Base-by-base conservation (phyloP, 2,888 invertebrate species). In the Ceraclea dissimilis region DNA sequence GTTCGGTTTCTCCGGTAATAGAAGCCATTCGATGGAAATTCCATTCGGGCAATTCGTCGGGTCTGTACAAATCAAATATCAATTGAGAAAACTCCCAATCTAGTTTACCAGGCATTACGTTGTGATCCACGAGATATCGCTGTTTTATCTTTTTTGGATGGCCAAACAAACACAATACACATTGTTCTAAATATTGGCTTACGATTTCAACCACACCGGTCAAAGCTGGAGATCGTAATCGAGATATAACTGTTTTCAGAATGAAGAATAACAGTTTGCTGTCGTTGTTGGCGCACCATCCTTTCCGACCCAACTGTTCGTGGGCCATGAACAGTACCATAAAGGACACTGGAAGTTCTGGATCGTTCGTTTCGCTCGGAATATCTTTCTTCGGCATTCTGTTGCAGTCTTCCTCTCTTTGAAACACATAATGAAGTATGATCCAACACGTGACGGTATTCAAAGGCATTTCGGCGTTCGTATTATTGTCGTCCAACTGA, bases 1-100 rank as follows among this genome's bases (percentile, higher is more conserved):
- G 79, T 66, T 91, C 90, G 33, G 88, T 86, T 66, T 95, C 95
- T 0, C 82, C 74, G n/a, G 86, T 82, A n/a, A 94, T 88, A 1
- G 88, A 88, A 33, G 85, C 81, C 10, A 83, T 76, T 67, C 74
- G 76, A 33, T 82, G 82, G 1, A 86, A 87, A 71, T 91, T 90
- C 67, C 92, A 86, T 65, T 88, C 90, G 1, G 94, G 94, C 50
- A 93, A 69, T 53, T 80, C 76, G 60, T 84, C 82, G 0, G 93
- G 93, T 59, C 84, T 84, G 69, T 89, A 93, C 65, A 90, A 88
- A 65, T 90, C 87, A 67, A 89, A 89, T 13, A 90, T 68, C 66
- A 88, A 83, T 64, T 86, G 83, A 0, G 87, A 86, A 62, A 84
- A 78, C 56, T 81, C 79, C 89, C 89, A 90, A 11, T 84, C 84